These are phyloP conservation scores for Oncorhynchus keta DNA, from an alignment of 2,113 vertebrate species.

Conservation along the genomic window DNA sequence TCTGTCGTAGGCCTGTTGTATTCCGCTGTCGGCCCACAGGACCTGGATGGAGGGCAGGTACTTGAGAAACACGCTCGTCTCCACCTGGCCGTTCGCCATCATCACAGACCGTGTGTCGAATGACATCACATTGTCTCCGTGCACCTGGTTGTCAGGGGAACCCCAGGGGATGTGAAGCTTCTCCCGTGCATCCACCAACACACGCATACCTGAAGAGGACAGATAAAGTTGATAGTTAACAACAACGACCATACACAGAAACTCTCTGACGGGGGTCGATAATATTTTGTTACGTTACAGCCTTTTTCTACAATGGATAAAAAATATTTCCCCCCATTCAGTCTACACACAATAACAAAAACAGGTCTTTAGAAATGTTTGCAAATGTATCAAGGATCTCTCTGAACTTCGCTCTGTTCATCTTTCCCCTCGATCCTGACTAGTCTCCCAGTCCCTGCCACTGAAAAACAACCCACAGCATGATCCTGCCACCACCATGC, in stretches of 20 bases:
- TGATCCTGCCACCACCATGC: no score
- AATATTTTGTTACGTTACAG: no score
- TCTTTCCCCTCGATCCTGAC: no score
- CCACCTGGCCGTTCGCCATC: slow-evolving; percentile 86
- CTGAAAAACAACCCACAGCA: no score
- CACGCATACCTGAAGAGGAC: slow-evolving; percentile 83
- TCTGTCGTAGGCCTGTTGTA: slow-evolving; percentile 93
- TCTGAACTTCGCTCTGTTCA: no score
- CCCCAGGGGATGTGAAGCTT: slow-evolving; percentile 98
- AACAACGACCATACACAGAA: neutral
- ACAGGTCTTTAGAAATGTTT: no score
- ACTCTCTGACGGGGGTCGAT: neutral
- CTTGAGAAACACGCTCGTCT: slow-evolving; percentile 79
- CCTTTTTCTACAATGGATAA: no score
- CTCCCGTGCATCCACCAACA: slow-evolving; percentile 94
- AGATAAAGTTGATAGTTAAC: slow-evolving; percentile 46
- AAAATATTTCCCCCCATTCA: no score
- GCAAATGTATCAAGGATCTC: no score
- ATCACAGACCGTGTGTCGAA: slow-evolving; percentile 86
- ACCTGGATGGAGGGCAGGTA: slow-evolving; percentile 83
- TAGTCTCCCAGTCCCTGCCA: no score
- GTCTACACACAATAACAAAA: no score
- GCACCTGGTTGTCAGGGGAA: slow-evolving; percentile 80
- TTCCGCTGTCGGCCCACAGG: slow-evolving; percentile 88
- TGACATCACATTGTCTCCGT: slow-evolving; percentile 87